A percentile compares a stretch with the other conserved stretches of the same genome.
phyloP scores from a whole-genome alignment of 92 coral and sea anemone species.

The Pocillopora meandrina region DNA sequence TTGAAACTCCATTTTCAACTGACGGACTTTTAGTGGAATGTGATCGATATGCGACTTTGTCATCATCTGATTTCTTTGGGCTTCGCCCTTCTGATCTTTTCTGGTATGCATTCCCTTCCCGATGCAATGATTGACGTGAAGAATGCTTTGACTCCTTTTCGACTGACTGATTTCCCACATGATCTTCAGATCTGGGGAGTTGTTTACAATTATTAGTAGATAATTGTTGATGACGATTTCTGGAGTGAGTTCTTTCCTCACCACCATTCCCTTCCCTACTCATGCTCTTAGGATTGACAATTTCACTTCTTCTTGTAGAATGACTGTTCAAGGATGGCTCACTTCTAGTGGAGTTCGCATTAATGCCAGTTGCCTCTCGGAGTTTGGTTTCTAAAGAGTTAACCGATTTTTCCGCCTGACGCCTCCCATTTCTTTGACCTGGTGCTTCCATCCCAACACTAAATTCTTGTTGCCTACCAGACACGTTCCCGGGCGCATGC shows the following conservation, averaged over 20 bases:
- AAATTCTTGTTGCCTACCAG: background rate
- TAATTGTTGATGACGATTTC: background rate
- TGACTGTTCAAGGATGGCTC: background rate
- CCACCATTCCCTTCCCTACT: background rate
- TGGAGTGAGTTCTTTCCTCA: background rate
- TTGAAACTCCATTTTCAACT: background rate
- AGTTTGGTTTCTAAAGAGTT: background rate
- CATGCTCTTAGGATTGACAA: background rate
- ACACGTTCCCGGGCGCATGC: background rate
- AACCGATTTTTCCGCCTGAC: background rate
- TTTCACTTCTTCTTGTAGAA: background rate
- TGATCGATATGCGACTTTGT: too few species aligned
- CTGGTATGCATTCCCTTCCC: background rate
- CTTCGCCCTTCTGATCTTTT: background rate
- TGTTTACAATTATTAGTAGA: background rate
- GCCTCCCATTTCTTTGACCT: background rate
- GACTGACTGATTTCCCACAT: background rate
- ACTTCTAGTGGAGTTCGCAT: background rate
- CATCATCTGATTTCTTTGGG: background rate
- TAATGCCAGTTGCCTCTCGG: background rate
- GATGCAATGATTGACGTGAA: background rate
- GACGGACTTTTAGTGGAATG: background rate
- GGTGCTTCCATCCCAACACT: background rate
- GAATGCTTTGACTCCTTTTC: background rate
- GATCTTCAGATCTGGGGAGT: background rate